A percentile compares a stretch with the other conserved stretches of the same genome.
phyloP scores from a whole-genome alignment of 2,113 vertebrate species.

The Arothron firmamentum region DNA sequence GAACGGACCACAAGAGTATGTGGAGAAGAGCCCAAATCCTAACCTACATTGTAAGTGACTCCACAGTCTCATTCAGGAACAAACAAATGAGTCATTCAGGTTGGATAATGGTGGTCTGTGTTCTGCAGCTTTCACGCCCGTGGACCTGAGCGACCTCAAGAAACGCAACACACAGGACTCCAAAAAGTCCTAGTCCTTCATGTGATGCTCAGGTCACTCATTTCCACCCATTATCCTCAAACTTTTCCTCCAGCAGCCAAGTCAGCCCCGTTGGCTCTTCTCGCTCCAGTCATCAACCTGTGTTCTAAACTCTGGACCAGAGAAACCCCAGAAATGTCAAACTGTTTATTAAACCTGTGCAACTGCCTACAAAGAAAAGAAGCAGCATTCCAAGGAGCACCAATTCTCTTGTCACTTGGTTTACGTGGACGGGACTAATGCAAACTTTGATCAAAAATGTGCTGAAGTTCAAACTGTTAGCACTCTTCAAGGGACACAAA shows the following conservation, averaged over 20 bases:
- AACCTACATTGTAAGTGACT: slow-evolving; percentile 88
- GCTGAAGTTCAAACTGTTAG: slow-evolving; percentile 51
- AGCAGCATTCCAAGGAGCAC: slow-evolving; percentile 43
- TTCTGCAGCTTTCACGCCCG: slow-evolving; percentile 85
- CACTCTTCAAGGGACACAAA: slow-evolving; percentile 50
- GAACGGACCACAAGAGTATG: slow-evolving; percentile 91
- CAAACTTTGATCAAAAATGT: slow-evolving; percentile 47
- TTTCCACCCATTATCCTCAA: slow-evolving; percentile 58
- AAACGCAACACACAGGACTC: slow-evolving; percentile 85
- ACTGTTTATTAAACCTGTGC: slow-evolving; percentile 24
- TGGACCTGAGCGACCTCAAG: slow-evolving; percentile 89
- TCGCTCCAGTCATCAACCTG: slow-evolving; percentile 37
- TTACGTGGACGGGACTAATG: slow-evolving; percentile 53
- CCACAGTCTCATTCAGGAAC: neutral
- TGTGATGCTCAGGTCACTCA: slow-evolving; percentile 32
- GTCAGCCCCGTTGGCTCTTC: slow-evolving; percentile 60
- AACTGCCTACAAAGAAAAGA: slow-evolving; percentile 46
- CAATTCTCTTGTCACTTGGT: slow-evolving; percentile 36
- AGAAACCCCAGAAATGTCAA: neutral
- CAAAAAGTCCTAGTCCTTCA: slow-evolving; percentile 85
- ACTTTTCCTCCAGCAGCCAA: slow-evolving; percentile 69
- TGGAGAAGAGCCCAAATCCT: slow-evolving; percentile 95
- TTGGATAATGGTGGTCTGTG: slow-evolving; percentile 1
- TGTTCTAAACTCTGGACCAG: slow-evolving; percentile 55
- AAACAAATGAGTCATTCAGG: neutral